These are phyloP conservation scores for Edolisoma coerulescens DNA, from an alignment of 2,113 vertebrate species.

Conservation along the genomic window DNA sequence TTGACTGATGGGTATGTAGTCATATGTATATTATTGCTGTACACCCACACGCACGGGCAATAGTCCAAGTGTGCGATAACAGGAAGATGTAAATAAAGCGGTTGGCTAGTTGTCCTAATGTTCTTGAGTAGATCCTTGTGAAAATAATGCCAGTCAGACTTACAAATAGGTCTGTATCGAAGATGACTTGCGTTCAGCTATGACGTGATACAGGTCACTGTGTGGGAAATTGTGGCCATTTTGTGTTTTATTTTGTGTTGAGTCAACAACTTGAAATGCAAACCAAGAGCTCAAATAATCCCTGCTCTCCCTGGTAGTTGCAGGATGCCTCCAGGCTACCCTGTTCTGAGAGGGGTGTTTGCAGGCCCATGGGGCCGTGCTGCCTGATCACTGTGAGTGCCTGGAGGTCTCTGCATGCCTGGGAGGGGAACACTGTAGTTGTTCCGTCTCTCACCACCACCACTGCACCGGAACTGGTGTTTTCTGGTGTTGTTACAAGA, in stretches of 20 bases:
- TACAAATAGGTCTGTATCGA: not conserved
- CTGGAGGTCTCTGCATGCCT: not conserved
- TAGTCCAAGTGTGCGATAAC: not conserved
- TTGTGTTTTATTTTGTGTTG: not conserved
- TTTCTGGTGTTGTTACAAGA: not conserved
- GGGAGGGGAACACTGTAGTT: not conserved
- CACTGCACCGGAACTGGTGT: not conserved
- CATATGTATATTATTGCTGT: constrained; percentile 21
- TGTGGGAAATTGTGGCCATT: not conserved
- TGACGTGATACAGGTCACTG: not conserved
- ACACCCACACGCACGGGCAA: not conserved
- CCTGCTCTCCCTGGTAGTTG: not conserved
- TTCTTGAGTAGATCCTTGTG: not conserved
- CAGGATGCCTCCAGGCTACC: not conserved
- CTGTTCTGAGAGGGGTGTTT: not conserved
- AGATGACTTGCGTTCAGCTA: not conserved
- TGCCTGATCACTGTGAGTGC: accelerated
- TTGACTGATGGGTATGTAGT: constrained; percentile 1
- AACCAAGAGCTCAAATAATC: not conserved
- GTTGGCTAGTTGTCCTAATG: not conserved
- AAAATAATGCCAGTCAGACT: not conserved
- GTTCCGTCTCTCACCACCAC: not conserved
- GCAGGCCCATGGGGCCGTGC: not conserved
- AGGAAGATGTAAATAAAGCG: not conserved
- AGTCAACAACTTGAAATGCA: constrained; percentile 1